Evolutionary conservation across 2,797 vertebrate genomes (phyloP), one percentile per base, ranked within the genome.

Genomic region (Pagetopsis macropterus): DNA sequence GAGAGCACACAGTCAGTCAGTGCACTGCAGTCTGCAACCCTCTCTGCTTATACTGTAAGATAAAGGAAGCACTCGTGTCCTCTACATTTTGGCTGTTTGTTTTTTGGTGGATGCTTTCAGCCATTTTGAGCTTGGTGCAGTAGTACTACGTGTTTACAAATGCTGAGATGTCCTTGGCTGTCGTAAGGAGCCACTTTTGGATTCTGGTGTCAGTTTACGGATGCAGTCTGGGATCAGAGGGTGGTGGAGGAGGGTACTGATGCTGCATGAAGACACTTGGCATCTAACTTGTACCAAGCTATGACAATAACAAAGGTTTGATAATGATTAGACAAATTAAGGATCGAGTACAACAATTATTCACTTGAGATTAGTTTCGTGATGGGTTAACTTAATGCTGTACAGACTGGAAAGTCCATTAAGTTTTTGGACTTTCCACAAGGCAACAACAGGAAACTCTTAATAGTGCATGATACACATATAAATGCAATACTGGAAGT

Each of bases 181-280:
- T 67, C 50, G 82, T 69, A 33, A 70, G 76, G 84, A 92, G 91
- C 81, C 81, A 84, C 87, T 91, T 90, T 87, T 91, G 91, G 91
- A 93, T 90, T 90, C 80, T 67, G 91, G 93, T 94, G 89, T 94
- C 92, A 43, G 82, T 87, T 95, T 95, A 93, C 94, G 82, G 89
- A 83, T 89, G 89, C 83, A 89, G 89, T 91, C 88, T 91, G 86
- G 83, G 81, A 84, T 78, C 51, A 40, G 72, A 27, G 27, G 61
- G 31, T 15, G 65, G 44, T 37, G 33, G 33, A 46, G 10, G 40
- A 57, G 71, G 51, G 63, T 23, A 80, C 40, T 66, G 76, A 89
- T 82, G 79, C 75, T 75, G 45, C 78, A 74, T 46, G 80, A 70
- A 82, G 67, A 58, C 69, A 72, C 79, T 83, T 78, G 73, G 81